These are phyloP conservation scores for Caranx melampygus DNA, from an alignment of 2,113 vertebrate species.

Conservation along the genomic window DNA sequence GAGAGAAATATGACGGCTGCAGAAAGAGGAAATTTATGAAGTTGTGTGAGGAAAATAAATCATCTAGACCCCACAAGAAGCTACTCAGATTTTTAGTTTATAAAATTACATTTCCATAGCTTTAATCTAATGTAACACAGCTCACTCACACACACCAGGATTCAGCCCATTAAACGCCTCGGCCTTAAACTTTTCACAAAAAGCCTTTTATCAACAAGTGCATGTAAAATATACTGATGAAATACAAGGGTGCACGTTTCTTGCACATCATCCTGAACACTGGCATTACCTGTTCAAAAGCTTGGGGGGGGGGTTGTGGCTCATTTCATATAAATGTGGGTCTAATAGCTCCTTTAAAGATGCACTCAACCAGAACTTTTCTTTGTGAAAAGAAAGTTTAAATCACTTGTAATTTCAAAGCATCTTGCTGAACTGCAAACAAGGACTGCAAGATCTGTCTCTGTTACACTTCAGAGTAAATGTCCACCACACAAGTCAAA, in stretches of 20 bases:
- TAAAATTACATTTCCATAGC: conserved; percentile 19
- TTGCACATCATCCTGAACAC: conserved; percentile 25
- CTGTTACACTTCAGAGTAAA: conserved; percentile 49
- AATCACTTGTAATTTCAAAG: conserved; percentile 55
- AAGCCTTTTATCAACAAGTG: conserved; percentile 9
- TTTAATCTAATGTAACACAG: conserved; percentile 40
- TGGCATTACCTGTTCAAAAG: conserved; percentile 30
- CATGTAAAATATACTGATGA: conserved; percentile 10
- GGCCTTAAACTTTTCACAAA: conserved; percentile 5
- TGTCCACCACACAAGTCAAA: conserved; percentile 18
- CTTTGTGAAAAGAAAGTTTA: conserved; percentile 33
- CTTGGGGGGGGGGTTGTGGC: neutral
- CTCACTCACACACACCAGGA: conserved; percentile 15
- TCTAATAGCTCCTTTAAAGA: conserved; percentile 58
- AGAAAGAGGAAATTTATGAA: conserved; percentile 10
- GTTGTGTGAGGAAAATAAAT: neutral
- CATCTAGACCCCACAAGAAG: conserved; percentile 21
- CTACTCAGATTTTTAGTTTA: conserved; percentile 13
- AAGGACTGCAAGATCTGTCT: conserved; percentile 6
- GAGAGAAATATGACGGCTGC: conserved; percentile 1
- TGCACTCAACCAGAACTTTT: conserved; percentile 47
- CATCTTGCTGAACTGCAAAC: conserved; percentile 35
- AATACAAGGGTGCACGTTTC: conserved; percentile 36
- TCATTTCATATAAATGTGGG: conserved; percentile 66
- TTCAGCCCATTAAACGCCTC: conserved; percentile 36